Base-by-base conservation (phyloP, 2,113 vertebrate species). In the Pachypanchax playfairii region DNA sequence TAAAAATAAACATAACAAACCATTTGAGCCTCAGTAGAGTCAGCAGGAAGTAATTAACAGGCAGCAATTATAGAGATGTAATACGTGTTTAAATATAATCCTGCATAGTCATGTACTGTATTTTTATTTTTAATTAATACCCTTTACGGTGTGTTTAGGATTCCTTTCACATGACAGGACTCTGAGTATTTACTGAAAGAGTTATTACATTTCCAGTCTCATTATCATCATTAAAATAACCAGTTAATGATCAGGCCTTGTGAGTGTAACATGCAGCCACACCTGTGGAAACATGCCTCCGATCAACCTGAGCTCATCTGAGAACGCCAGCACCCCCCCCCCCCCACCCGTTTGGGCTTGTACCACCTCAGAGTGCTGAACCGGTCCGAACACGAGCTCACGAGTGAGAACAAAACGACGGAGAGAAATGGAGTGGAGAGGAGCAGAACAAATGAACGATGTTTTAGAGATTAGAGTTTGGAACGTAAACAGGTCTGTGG, bases 301-400 rank as follows among this genome's bases (percentile, higher is more conserved):
- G 29, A 79, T 84, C 88, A 88, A 88, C 86, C 89, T 82, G 75
- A 90, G 90, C 79, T 89, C 71, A 81, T 87, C 83, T 87, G 83
- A 82, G 84, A 89, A 89, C 77, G 86, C 80, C 83, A 81, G 66
- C 84, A 82, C 89, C 81, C 75, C 74, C 78, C 79, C 68, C 83
- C 83, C 87, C 79, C 68, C 83, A 81, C 87, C 77, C 89, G 90
- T 92, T 87, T 71, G 85, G 88, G 81, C 89, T 89, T 88, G 90
- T 89, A 88, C 85, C 77, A 77, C 74, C 77, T 6, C 51, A 2
- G 48, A 70, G 80, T 87, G 83, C 78, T 56, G 48, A 60, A 74
- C 86, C 79, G 81, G 76, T 80, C 87, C 55, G 24, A 86, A 87
- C 85, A 91, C 91, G 89, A 91, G 84, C 84, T 93, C 88, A 93